A percentile compares a stretch with the other conserved stretches of the same genome.
phyloP scores from a whole-genome alignment of 2,113 vertebrate species.

The Sinocyclocheilus anophthalmus region DNA sequence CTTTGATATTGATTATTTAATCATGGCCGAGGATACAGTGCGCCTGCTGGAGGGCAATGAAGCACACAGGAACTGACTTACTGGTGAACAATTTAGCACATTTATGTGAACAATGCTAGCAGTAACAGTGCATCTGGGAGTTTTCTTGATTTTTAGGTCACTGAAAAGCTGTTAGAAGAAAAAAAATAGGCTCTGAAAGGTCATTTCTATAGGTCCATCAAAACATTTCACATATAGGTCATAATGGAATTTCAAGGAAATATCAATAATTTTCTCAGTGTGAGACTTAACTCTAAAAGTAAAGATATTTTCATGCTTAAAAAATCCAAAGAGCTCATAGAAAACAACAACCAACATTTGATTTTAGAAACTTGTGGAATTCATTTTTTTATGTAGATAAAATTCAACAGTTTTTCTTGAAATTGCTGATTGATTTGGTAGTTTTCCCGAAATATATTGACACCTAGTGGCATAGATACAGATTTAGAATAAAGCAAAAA shows the following conservation, averaged over 20 bases:
- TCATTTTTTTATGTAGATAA: not conserved
- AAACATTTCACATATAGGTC: not conserved
- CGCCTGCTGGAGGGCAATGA: slow-evolving; percentile 4
- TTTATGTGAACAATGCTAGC: not conserved
- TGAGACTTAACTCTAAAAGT: not conserved
- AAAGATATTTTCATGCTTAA: not conserved
- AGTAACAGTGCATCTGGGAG: not conserved
- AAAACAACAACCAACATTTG: not conserved
- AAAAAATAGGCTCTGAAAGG: not conserved
- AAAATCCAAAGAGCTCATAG: not conserved
- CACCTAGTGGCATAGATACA: not conserved
- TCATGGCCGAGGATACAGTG: slow-evolving; percentile 30
- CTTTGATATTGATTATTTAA: slow-evolving; percentile 59
- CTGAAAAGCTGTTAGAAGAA: not conserved
- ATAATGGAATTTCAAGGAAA: not conserved
- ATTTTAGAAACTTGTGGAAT: not conserved
- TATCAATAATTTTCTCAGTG: not conserved
- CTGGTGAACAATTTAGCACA: not conserved
- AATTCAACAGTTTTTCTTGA: not conserved
- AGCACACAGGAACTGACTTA: not conserved
- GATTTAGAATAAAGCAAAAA: too few relatives aligned
- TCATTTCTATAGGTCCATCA: not conserved
- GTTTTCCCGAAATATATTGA: not conserved
- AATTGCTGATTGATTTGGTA: not conserved
- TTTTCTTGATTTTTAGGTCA: not conserved